These are phyloP conservation scores for Rostratula benghalensis DNA, from an alignment of 2,113 vertebrate genomes.

Conservation along the genomic window DNA sequence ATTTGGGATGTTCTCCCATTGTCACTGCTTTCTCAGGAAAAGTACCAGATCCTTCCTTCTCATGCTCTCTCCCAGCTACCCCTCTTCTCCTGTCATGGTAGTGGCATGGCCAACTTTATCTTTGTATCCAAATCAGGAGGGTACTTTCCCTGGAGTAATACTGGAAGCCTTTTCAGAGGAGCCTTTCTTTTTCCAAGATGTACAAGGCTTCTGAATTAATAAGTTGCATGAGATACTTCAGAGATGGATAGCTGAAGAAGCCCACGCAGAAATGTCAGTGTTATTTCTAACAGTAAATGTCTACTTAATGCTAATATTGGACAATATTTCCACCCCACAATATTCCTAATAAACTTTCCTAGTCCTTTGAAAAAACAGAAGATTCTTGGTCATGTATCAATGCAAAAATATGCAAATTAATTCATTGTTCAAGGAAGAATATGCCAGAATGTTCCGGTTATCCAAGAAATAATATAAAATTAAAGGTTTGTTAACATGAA, in stretches of 20 bases:
- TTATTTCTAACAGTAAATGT: neutral
- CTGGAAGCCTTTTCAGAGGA: neutral
- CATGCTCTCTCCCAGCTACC: neutral
- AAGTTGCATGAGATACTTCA: neutral
- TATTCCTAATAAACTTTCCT: neutral
- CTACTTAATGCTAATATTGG: neutral
- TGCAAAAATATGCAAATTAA: neutral
- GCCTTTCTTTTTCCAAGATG: neutral
- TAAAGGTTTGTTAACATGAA: neutral
- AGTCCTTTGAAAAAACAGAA: neutral
- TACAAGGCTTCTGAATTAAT: neutral
- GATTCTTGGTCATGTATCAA: neutral
- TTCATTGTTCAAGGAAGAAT: neutral
- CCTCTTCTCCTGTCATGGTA: no score
- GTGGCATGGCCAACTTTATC: neutral
- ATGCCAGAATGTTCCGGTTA: neutral
- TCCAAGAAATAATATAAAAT: neutral
- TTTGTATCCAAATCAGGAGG: neutral
- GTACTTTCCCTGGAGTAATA: neutral
- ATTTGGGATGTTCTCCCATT: no score
- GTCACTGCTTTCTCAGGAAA: neutral
- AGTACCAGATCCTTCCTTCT: neutral
- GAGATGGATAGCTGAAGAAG: neutral
- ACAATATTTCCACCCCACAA: neutral
- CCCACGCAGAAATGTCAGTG: neutral